Evolutionary conservation across 1,140 invertebrate species (phyloP), one percentile per base, ranked within the genome.

Genomic region (Drosophila quadrilineata): DNA sequence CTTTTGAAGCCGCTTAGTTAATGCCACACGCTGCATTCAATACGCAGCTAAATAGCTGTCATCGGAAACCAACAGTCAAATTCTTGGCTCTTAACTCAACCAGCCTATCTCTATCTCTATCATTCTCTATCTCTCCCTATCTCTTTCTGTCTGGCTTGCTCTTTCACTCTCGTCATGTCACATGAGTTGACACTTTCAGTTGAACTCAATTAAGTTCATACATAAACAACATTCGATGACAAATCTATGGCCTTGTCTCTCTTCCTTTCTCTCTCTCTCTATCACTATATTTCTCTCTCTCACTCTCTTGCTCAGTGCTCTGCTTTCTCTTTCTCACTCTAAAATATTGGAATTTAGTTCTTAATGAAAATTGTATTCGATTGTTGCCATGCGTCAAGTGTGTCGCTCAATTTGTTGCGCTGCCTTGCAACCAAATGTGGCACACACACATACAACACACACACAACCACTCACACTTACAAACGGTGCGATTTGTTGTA

Each of bases 121-220:
- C 9, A 1, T 6, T 43, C 3, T 14, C n/a, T 19, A 2, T n/a
- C 38, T 14, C 35, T 10, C 21, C 3, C 9, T 8, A 5, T 33
- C 24, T 29, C 29, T 35, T 40, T 45, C 31, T 16, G 8, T 10
- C 31, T 43, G 50, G 72, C 63, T 76, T 71, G 73, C 49, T 54
- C 40, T 43, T 5, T 41, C 49, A 46, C 63, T 63, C 63, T 68
- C n/a, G n/a, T n/a, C n/a, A 62, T 67, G 68, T 64, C 79, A 75
- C 59, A 72, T 86, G 79, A 85, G 58, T 75, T 85, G 79, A 85
- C 79, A 86, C 80, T 75, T 79, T 79, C 80, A 85, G 54, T 85
- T 85, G 79, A 85, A 86, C 79, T 69, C 79, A 85, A 85, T 85
- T 85, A 85, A 69, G 71, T 68, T 46, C 35, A 63, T 65, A 62